Evolutionary conservation across 2,113 vertebrate species (phyloP).

Genomic region (Anser brachyrhynchus): DNA sequence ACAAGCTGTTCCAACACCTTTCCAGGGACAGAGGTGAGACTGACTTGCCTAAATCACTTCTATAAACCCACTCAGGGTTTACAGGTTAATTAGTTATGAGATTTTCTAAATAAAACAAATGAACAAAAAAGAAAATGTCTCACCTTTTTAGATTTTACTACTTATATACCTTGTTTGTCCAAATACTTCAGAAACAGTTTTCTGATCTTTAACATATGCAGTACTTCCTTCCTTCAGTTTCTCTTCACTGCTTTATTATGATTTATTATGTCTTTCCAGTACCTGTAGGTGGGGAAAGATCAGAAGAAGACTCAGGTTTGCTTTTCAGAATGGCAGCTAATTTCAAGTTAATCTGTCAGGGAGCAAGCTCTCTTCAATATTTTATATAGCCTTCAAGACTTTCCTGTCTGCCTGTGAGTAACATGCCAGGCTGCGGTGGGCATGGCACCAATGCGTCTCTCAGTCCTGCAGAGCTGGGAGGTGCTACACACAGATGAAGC

Average conservation of each 20-base stretch:
- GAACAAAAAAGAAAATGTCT: neutral
- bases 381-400: neutral
- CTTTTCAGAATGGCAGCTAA: neutral
- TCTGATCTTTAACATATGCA: neutral
- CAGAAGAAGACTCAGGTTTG: neutral
- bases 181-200: neutral
- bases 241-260: constrained; percentile 4
- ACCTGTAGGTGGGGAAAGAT: neutral
- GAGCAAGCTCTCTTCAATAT: neutral
- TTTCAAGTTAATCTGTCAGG: neutral
- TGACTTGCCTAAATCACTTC: neutral
- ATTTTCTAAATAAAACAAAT: neutral
- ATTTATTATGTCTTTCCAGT: neutral
- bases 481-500: neutral
- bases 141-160: constrained; percentile 13
- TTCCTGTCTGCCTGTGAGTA: neutral
- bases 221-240: neutral
- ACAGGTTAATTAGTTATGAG: neutral
- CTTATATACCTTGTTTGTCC: neutral
- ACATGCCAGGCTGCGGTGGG: neutral
- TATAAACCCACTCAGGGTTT: neutral
- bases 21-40: too few relatives aligned
- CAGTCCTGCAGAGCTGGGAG: neutral
- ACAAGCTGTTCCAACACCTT: too few relatives aligned
- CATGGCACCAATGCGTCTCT: neutral